phyloP scores from a whole-genome alignment of 2,888 invertebrate species.

The Caenorhabditis uteleia region DNA sequence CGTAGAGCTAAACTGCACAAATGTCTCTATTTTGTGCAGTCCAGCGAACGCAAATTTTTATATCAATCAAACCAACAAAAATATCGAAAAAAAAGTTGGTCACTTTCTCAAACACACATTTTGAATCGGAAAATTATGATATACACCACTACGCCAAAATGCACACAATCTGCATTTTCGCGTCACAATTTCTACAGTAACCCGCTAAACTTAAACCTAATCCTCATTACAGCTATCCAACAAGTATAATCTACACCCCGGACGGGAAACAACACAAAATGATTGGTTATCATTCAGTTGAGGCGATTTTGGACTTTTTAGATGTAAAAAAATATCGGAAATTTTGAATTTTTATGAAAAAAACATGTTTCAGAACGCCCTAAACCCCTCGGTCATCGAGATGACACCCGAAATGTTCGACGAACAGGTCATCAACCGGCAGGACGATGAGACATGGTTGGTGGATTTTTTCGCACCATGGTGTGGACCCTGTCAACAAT shows the following conservation, averaged over 20 bases:
- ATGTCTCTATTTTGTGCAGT: too few species aligned
- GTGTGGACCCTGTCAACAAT: slow-evolving; percentile 80
- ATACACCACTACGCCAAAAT: too few species aligned
- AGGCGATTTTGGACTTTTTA: slow-evolving; percentile 77
- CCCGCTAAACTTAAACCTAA: too few species aligned
- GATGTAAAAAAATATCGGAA: slow-evolving; percentile 73
- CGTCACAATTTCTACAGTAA: too few species aligned
- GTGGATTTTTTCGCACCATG: slow-evolving; percentile 80
- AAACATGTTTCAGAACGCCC: slow-evolving; percentile 60
- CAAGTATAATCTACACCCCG: slow-evolving; percentile 75
- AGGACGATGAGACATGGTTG: slow-evolving; percentile 76
- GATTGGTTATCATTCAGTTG: slow-evolving; percentile 75
- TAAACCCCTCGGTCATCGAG: slow-evolving; percentile 74
- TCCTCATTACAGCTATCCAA: slow-evolving; percentile 78
- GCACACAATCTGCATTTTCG: too few species aligned
- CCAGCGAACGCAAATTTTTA: too few species aligned
- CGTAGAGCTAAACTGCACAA: too few species aligned
- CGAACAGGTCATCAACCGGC: slow-evolving; percentile 73
- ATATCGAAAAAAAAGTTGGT: too few species aligned
- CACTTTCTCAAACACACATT: too few species aligned
- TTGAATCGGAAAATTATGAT: too few species aligned
- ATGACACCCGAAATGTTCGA: slow-evolving; percentile 75
- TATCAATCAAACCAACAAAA: too few species aligned
- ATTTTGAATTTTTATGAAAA: background rate
- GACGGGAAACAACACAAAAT: slow-evolving; percentile 48